Evolutionary conservation across 2,888 invertebrate species (phyloP).

Genomic region (Liodrosophila aerea): DNA sequence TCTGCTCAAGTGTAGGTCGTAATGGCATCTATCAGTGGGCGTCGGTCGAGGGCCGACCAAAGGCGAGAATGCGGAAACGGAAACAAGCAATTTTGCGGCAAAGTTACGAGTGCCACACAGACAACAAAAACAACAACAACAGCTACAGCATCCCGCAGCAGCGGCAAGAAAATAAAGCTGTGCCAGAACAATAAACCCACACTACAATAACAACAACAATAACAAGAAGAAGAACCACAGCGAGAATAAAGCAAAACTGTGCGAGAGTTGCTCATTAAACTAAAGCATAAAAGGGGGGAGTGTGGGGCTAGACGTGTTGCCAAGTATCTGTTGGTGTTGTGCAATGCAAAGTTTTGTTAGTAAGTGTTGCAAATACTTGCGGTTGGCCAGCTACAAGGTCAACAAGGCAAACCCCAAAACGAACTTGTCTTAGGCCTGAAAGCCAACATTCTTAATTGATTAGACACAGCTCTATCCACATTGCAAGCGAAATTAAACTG

Average conservation of each 20-base stretch:
- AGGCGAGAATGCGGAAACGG: constrained; percentile 75
- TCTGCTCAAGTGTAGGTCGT: constrained; percentile 71
- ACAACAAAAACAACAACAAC: constrained; percentile 41
- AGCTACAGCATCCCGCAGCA: constrained; percentile 16
- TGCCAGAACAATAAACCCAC: constrained; percentile 55
- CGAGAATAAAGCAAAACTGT: constrained; percentile 33
- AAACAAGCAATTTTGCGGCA: constrained; percentile 80
- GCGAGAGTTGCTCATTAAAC: constrained; percentile 47
- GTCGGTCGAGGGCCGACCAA: constrained; percentile 44
- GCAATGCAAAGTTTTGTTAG: constrained; percentile 27
- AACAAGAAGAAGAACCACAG: constrained; percentile 15
- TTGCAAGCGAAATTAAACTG: not conserved
- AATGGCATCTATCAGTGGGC: constrained; percentile 79
- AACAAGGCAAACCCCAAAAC: constrained; percentile 20
- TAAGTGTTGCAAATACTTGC: constrained; percentile 45
- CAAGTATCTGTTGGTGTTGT: constrained; percentile 30
- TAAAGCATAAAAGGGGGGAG: constrained; percentile 3
- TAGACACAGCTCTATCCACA: constrained; percentile 17
- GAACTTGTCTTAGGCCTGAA: constrained; percentile 13
- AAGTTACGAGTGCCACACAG: constrained; percentile 74
- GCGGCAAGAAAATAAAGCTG: constrained; percentile 49
- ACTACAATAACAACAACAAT: constrained; percentile 22
- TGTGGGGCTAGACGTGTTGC: constrained; percentile 28
- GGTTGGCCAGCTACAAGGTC: constrained; percentile 27
- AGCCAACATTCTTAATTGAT: constrained; percentile 42